Evolutionary conservation across 2,797 vertebrate species (phyloP), one percentile per base, ranked within the genome.

Genomic region (Menidia menidia): DNA sequence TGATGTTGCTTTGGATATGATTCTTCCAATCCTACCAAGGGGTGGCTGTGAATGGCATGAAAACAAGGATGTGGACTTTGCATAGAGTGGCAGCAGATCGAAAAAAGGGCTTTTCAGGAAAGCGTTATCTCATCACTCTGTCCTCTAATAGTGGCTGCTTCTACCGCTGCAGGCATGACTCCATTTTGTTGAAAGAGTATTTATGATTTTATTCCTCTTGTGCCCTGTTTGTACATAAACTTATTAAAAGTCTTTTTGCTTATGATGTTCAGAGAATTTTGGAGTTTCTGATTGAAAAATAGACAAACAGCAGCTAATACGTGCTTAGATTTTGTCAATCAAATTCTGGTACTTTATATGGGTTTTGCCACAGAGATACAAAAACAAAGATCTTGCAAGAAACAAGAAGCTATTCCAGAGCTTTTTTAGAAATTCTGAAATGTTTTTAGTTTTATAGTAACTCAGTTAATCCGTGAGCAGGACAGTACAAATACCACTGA

Each of bases 231-330:
- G 92, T 94, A 95, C 85, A 93, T 94, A 93, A 90, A 78, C 90
- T 87, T 90, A 93, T 88, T 90, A 92, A 88, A 90, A 79, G 44
- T 55, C 52, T 84, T 82, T 39, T 86, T 60, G 80, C 91, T 90
- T 86, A 83, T 82, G 81, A 86, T 92, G 87, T 91, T 92, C 81
- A 85, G 78, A 90, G 83, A 85, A 87, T 85, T 83, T 84, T 86
- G 85, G 84, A 60, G 78, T 94, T 94, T 95, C 78, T 95, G 92
- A 95, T 95, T 25, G 25, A 25, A 95, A 95, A 95, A 95, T 68
- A 77, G 77, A 85, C 8, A 19, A 30, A 56, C 65, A 73, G 44
- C 31, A 50, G 8, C 6, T 0, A 4, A 14, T 61, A 60, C 32
- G n/a, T 63, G 7, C 4, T 43, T 39, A 10, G 3, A 39, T 39